Percentiles rank a stretch among this genome's conserved stretches.
These are phyloP conservation scores for Polypedilum pembai DNA, from an alignment of 1,140 invertebrate species.

Conservation along the genomic window DNA sequence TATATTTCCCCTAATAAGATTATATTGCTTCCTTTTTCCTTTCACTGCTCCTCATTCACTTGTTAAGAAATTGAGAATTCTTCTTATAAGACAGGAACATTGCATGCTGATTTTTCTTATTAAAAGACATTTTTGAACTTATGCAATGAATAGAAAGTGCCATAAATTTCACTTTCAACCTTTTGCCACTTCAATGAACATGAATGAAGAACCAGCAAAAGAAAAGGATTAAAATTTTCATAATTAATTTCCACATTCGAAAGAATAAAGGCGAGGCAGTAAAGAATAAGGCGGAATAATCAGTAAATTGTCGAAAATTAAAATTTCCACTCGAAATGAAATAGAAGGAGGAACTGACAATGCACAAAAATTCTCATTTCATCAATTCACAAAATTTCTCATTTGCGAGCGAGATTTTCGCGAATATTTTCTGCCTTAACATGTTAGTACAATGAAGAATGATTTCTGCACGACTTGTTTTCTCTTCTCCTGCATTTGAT, in stretches of 20 bases:
- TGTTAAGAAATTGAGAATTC: not conserved
- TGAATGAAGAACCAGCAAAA: not conserved
- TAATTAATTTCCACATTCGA: not conserved
- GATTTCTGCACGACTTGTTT: slow-evolving; percentile 8
- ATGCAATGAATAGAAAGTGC: slow-evolving; percentile 1
- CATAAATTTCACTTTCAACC: slow-evolving; percentile 18
- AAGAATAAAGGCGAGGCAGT: not conserved
- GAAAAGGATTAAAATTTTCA: not conserved
- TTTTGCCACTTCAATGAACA: not conserved
- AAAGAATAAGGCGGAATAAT: slow-evolving; percentile 2
- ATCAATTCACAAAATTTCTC: too few relatives aligned
- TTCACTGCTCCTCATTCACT: too few relatives aligned
- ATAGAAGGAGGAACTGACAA: not conserved
- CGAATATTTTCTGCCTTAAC: not conserved
- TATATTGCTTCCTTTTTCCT: slow-evolving; percentile 11
- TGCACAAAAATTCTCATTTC: not conserved
- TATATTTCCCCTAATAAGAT: not conserved
- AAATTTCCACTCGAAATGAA: not conserved
- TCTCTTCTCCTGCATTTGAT: not conserved
- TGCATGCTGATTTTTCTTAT: not conserved
- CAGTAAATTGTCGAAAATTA: slow-evolving; percentile 7
- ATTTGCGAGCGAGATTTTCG: not conserved
- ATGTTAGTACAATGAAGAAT: not conserved
- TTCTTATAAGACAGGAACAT: not conserved
- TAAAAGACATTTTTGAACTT: not conserved